Evolutionary conservation across 2,797 vertebrate species (phyloP).

Genomic region (Enteromius fasciolatus): DNA sequence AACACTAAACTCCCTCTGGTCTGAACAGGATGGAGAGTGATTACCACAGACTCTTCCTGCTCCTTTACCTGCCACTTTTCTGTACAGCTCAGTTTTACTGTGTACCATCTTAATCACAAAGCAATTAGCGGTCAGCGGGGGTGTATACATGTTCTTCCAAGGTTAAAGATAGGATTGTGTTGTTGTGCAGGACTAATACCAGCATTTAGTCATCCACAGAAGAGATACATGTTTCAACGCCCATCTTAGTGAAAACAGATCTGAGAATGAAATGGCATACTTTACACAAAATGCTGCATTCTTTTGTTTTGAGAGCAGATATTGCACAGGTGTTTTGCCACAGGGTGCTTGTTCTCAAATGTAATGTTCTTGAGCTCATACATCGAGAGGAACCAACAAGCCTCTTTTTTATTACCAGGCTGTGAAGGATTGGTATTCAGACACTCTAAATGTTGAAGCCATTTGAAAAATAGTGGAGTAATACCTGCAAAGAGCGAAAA

Average conservation of each 20-base stretch:
- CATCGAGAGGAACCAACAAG: conserved; percentile 36
- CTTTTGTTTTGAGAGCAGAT: conserved; percentile 6
- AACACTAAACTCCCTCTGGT: conserved; percentile 42
- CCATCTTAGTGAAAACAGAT: background rate
- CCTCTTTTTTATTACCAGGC: conserved; percentile 63
- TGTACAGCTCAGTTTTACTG: conserved; percentile 36
- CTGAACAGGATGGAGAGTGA: conserved; percentile 32
- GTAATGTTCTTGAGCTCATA: conserved; percentile 63
- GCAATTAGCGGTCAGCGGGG: conserved; percentile 31
- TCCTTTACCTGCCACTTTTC: conserved; percentile 14
- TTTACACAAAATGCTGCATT: background rate
- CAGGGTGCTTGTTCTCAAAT: conserved; percentile 64
- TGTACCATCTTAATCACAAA: conserved; percentile 29
- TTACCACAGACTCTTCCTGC: conserved; percentile 36
- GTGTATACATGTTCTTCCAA: conserved; percentile 1
- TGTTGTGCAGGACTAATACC: background rate
- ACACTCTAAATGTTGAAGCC: conserved; percentile 66
- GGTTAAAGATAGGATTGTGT: background rate
- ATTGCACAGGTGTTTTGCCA: conserved; percentile 33
- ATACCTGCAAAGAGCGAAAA: conserved; percentile 72
- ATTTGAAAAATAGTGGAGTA: conserved; percentile 79
- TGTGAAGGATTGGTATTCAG: conserved; percentile 61
- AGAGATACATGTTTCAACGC: background rate
- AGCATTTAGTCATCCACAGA: background rate
- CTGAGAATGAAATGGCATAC: background rate